Evolutionary conservation across 1,140 invertebrate genomes (phyloP).

Genomic region (Trinorchestia longiramus): DNA sequence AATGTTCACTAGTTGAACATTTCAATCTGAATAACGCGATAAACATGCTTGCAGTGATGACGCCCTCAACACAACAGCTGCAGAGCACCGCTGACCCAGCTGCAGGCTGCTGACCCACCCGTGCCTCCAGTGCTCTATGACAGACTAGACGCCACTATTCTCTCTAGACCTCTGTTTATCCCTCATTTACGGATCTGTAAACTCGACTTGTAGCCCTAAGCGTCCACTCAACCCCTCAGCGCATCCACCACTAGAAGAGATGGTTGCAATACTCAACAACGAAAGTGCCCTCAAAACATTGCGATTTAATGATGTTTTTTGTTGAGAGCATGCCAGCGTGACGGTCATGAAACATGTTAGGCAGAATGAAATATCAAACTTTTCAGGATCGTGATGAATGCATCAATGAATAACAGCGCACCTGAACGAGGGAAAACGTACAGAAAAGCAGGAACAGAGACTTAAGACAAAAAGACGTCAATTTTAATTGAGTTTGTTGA

Average conservation of each 20-base stretch:
- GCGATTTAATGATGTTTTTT: background rate
- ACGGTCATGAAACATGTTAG: background rate
- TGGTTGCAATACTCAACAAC: background rate
- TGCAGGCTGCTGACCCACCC: too few relatives aligned
- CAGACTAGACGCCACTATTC: too few relatives aligned
- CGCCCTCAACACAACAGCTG: too few relatives aligned
- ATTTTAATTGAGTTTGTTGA: background rate
- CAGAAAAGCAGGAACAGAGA: background rate
- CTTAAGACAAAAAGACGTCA: background rate
- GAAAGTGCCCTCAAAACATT: background rate
- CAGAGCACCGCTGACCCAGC: too few relatives aligned
- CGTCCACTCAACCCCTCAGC: background rate
- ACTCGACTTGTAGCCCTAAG: background rate
- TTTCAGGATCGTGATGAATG: background rate
- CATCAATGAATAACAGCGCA: background rate
- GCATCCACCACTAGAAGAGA: background rate
- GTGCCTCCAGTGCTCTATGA: too few relatives aligned
- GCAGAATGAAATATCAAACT: background rate
- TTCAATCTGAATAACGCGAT: too few relatives aligned
- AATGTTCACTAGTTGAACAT: too few relatives aligned
- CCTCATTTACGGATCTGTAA: background rate
- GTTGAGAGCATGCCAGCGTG: background rate
- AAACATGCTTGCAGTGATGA: too few relatives aligned
- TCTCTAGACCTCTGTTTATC: too few relatives aligned
- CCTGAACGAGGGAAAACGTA: background rate